Conservation (phyloP, 92 coral and sea anemone species). For the Muricea muricata region DNA sequence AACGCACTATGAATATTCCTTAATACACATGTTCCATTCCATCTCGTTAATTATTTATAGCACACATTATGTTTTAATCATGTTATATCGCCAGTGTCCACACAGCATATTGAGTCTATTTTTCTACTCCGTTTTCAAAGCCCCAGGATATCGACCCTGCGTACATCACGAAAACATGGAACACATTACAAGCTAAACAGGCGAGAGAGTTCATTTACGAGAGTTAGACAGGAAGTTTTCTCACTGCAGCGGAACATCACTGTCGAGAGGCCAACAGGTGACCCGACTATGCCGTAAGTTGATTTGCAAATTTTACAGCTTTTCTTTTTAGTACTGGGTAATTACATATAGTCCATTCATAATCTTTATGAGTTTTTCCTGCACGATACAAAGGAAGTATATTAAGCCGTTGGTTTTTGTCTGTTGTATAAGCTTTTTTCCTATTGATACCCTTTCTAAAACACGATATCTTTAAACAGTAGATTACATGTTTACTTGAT, state of each 20-base stretch:
- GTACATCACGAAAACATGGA: not conserved
- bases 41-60: conserved; percentile 17
- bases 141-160: not conserved
- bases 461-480: too few species aligned
- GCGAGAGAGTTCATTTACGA: not conserved
- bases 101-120: not conserved
- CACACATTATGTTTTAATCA: conserved; percentile 27
- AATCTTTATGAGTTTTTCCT: not conserved
- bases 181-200: not conserved
- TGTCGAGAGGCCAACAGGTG: conserved; percentile 13
- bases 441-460: too few species aligned
- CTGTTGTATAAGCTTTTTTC: not conserved
- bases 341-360: not conserved
- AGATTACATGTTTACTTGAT: too few species aligned
- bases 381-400: not conserved
- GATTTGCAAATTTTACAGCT: conserved; percentile 13
- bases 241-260: not conserved
- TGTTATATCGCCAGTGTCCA: not conserved
- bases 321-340: not conserved
- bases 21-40: not conserved
- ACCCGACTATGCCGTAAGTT: conserved; percentile 5
- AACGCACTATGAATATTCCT: not conserved
- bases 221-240: not conserved
- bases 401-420: not conserved
- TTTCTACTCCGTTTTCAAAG: not conserved